Evolutionary conservation across 2,797 vertebrate genomes (phyloP).

Genomic region (Fratercula arctica): DNA sequence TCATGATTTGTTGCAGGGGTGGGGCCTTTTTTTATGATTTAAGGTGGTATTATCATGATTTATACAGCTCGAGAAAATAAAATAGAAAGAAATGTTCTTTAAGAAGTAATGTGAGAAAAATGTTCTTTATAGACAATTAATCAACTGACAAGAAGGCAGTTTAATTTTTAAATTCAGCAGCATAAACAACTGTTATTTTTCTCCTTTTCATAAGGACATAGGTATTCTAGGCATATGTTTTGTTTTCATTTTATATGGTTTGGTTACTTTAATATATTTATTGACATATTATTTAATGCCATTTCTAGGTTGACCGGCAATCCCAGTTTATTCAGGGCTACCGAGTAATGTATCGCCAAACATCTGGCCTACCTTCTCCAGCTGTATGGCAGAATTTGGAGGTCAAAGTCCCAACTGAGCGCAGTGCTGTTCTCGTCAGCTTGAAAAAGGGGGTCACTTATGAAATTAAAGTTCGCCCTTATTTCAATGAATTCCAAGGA

Average conservation of each 20-base stretch:
- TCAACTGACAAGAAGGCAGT: not conserved
- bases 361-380: slow-evolving; percentile 85
- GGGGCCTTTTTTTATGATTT: not conserved
- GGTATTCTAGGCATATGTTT: not conserved
- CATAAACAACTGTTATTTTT: not conserved
- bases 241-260: not conserved
- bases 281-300: not conserved
- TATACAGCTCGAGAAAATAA: not conserved
- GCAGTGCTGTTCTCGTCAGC: slow-evolving; percentile 85
- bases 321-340: slow-evolving; percentile 99
- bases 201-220: not conserved
- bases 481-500: slow-evolving; percentile 98
- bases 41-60: not conserved
- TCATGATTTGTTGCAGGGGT: not conserved
- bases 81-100: not conserved
- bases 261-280: not conserved
- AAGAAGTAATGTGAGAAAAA: not conserved
- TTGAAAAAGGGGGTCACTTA: slow-evolving; percentile 95
- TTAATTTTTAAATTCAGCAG: not conserved
- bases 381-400: slow-evolving; percentile 91
- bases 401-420: slow-evolving; percentile 91
- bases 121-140: not conserved
- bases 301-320: slow-evolving; percentile 91
- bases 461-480: slow-evolving; percentile 96
- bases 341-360: slow-evolving; percentile 92